Conservation (phyloP, 2,888 invertebrate species). For the Philereme vetulata region DNA sequence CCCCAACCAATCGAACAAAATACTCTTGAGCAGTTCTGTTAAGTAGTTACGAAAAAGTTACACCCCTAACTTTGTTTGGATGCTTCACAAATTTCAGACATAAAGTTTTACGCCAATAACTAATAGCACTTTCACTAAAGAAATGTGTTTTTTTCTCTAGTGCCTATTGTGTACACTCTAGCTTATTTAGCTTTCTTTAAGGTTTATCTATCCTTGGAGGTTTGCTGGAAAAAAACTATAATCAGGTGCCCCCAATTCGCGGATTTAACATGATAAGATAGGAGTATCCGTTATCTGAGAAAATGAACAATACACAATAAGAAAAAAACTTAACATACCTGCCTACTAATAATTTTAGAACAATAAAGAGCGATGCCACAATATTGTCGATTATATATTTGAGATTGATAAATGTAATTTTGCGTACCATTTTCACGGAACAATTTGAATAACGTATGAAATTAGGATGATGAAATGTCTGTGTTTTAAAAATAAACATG, state of each 20-base stretch:
- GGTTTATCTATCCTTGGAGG: not conserved
- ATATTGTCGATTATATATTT: slow-evolving; percentile 9
- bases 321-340: too few species aligned
- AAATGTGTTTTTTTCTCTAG: too few species aligned
- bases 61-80: slow-evolving; percentile 18
- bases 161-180: too few species aligned
- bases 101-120: slow-evolving; percentile 22
- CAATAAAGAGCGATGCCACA: too few species aligned
- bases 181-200: too few species aligned
- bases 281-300: too few species aligned
- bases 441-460: slow-evolving; percentile 10
- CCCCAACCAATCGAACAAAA: slow-evolving; percentile 21
- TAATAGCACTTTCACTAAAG: slow-evolving; percentile 11
- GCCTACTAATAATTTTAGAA: too few species aligned
- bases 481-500: too few species aligned
- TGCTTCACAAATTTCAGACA: slow-evolving; percentile 21
- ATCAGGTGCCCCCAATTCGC: too few species aligned
- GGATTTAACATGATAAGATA: too few species aligned
- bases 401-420: not conserved
- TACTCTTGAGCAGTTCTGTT: slow-evolving; percentile 18
- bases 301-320: too few species aligned
- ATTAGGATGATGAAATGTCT: not conserved
- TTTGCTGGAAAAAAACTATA: too few species aligned
- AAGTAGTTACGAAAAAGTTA: slow-evolving; percentile 27
- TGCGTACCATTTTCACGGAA: slow-evolving; percentile 18